phyloP scores from a whole-genome alignment of 2,888 invertebrate species.

The Lithophane leautieri region DNA sequence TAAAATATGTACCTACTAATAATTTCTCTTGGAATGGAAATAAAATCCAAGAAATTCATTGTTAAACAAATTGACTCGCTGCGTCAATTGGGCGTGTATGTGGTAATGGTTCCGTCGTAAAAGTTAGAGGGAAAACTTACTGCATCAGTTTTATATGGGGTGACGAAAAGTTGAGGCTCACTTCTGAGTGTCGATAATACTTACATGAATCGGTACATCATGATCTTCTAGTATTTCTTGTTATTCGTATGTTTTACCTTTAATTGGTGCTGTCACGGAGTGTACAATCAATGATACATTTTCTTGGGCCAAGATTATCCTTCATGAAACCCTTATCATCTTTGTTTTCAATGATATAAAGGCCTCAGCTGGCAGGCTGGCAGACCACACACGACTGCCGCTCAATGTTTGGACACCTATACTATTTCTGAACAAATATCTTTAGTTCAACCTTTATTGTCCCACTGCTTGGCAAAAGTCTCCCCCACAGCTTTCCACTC shows the following conservation, averaged over 20 bases:
- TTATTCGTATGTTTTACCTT: neutral
- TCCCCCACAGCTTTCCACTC: too few species aligned
- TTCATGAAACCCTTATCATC: neutral
- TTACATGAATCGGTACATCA: neutral
- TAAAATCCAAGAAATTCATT: neutral
- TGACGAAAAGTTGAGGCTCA: conserved; percentile 5
- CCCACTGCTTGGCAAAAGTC: neutral
- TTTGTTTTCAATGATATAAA: neutral
- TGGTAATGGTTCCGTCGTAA: too few species aligned
- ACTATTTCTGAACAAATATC: neutral
- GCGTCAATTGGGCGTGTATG: too few species aligned
- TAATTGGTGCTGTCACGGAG: too few species aligned
- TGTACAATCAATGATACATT: neutral
- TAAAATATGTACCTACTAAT: neutral
- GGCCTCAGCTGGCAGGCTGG: too few species aligned
- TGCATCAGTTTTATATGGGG: too few species aligned
- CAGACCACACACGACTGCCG: too few species aligned
- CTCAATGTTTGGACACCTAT: too few species aligned
- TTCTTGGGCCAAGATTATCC: neutral
- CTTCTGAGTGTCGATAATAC: neutral
- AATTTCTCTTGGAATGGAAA: neutral
- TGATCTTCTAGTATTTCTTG: neutral
- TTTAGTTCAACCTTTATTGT: neutral
- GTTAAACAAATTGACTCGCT: too few species aligned
- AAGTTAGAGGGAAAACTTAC: too few species aligned